These are phyloP conservation scores for Athrips mouffetella DNA, from an alignment of 2,888 invertebrate species.

Conservation along the genomic window DNA sequence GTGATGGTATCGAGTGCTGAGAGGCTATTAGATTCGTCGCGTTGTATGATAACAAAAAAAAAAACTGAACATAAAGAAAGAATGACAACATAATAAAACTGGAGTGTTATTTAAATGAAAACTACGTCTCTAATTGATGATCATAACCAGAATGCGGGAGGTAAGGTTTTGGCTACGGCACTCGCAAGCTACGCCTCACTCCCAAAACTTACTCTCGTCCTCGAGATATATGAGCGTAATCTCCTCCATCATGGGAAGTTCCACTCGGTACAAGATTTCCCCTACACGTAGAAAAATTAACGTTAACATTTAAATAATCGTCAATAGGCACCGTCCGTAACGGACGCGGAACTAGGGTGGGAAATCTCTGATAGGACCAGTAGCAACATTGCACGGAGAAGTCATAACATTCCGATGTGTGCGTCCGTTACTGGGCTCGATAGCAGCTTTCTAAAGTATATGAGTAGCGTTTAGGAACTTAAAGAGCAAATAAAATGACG, in stretches of 20 bases:
- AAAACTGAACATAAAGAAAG: slow-evolving; percentile 64
- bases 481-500: slow-evolving; percentile 57
- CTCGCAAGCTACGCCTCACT: slow-evolving; percentile 83
- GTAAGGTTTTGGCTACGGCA: slow-evolving; percentile 79
- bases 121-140: slow-evolving; percentile 79
- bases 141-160: slow-evolving; percentile 80
- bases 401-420: slow-evolving; percentile 22
- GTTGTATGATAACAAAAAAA: slow-evolving; percentile 57
- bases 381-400: slow-evolving; percentile 13
- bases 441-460: slow-evolving; percentile 44
- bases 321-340: slow-evolving; percentile 33
- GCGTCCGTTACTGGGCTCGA: slow-evolving; percentile 26
- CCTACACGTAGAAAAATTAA: slow-evolving; percentile 81
- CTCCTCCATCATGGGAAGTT: slow-evolving; percentile 96
- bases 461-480: slow-evolving; percentile 60
- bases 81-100: slow-evolving; percentile 68
- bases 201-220: slow-evolving; percentile 86
- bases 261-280: slow-evolving; percentile 96
- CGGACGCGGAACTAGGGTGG: slow-evolving; percentile 29
- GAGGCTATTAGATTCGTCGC: slow-evolving; percentile 69
- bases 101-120: slow-evolving; percentile 78
- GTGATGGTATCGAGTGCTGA: slow-evolving; percentile 68
- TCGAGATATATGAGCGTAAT: slow-evolving; percentile 96
- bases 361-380: slow-evolving; percentile 16
- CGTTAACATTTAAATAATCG: slow-evolving; percentile 65